A percentile compares a stretch with the other conserved stretches of the same genome.
Evolutionary conservation across 2,888 invertebrate species (phyloP).

Genomic region (Idaea dimidiata): DNA sequence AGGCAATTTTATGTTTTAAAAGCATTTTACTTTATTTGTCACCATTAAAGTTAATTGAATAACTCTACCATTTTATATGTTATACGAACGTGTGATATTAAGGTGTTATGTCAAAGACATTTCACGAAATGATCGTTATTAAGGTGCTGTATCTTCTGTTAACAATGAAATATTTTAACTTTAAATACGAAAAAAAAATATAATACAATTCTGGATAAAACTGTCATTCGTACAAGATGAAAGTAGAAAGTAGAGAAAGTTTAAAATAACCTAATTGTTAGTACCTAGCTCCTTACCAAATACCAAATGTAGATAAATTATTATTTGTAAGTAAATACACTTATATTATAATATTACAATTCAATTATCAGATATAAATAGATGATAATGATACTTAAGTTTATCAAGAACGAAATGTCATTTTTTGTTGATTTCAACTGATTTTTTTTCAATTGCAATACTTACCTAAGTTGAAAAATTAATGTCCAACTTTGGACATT

Average conservation of each 20-base stretch:
- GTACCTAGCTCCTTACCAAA: background rate
- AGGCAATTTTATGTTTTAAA: background rate
- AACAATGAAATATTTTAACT: background rate
- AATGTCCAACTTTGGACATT: too few relatives aligned
- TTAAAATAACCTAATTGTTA: background rate
- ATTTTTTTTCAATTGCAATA: too few relatives aligned
- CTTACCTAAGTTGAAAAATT: too few relatives aligned
- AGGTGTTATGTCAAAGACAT: constrained; percentile 58
- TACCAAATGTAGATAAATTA: background rate
- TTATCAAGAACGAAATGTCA: background rate
- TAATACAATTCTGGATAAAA: background rate
- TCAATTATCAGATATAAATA: background rate
- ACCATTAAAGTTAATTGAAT: background rate
- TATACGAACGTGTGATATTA: constrained; percentile 70
- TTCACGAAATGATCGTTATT: background rate
- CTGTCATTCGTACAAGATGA: too few relatives aligned
- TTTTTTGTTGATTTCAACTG: too few relatives aligned
- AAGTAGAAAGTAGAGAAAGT: too few relatives aligned
- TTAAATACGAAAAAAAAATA: background rate
- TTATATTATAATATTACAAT: background rate
- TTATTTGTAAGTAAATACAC: background rate
- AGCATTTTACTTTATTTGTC: background rate
- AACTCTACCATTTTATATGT: background rate
- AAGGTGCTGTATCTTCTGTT: background rate
- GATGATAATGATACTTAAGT: background rate